Evolutionary conservation across 2,888 invertebrate species (phyloP).

Genomic region (Gymnoscelis rufifasciata): DNA sequence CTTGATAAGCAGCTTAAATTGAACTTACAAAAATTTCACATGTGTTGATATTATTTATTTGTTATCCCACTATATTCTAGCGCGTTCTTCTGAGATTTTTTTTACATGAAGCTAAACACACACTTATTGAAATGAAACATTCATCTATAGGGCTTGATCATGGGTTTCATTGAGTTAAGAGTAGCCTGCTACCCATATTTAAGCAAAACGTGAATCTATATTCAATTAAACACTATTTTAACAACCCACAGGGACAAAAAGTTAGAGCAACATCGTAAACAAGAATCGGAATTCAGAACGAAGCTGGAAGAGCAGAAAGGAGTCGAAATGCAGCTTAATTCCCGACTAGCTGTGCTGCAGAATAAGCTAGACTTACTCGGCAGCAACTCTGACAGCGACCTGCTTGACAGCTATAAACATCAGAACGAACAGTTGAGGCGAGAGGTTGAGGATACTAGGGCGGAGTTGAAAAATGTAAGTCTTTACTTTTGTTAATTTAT

Average conservation of each 20-base stretch:
- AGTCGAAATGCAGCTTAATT: slow-evolving; percentile 62
- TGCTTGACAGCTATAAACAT: slow-evolving; percentile 53
- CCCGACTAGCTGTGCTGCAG: slow-evolving; percentile 59
- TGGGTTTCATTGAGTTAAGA: too few species aligned
- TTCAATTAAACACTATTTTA: background rate
- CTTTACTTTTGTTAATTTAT: too few species aligned
- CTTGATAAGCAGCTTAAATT: too few species aligned
- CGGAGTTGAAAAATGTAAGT: slow-evolving; percentile 59
- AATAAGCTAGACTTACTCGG: slow-evolving; percentile 58
- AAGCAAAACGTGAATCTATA: background rate
- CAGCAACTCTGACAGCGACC: slow-evolving; percentile 49
- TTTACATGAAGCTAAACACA: too few species aligned
- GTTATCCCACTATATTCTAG: too few species aligned
- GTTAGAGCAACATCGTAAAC: slow-evolving; percentile 62
- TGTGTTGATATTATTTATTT: too few species aligned
- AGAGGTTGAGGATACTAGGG: slow-evolving; percentile 53
- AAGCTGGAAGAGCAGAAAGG: slow-evolving; percentile 65
- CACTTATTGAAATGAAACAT: too few species aligned
- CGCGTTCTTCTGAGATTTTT: too few species aligned
- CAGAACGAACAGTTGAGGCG: slow-evolving; percentile 56
- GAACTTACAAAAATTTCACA: too few species aligned
- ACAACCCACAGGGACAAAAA: slow-evolving; percentile 55
- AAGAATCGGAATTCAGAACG: slow-evolving; percentile 56
- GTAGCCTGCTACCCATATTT: too few species aligned
- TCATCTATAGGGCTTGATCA: too few species aligned